Percentiles rank a stretch among this genome's conserved stretches.
Conservation (phyloP, 1,140 invertebrate genomes). For the Cyclargus thomasi region DNA sequence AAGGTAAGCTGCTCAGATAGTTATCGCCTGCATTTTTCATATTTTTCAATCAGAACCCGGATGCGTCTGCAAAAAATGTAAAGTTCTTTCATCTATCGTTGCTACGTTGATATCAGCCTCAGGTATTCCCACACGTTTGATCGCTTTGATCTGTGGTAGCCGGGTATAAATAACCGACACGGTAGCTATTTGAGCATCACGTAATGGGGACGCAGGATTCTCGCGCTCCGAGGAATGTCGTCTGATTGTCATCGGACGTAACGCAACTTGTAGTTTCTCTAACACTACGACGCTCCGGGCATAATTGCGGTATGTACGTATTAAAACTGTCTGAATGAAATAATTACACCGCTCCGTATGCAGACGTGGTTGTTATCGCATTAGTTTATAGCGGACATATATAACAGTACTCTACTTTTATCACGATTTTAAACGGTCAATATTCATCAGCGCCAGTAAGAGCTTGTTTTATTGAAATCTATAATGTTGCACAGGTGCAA, state of each 20-base stretch:
- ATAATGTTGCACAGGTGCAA: neutral
- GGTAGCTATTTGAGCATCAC: slow-evolving; percentile 31
- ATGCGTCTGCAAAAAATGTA: too few species aligned
- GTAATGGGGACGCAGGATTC: slow-evolving; percentile 46
- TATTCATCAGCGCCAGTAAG: neutral
- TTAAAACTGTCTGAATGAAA: neutral
- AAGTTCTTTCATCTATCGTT: neutral
- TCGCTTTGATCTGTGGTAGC: slow-evolving; percentile 2
- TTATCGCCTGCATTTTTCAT: too few species aligned
- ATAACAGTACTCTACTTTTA: neutral
- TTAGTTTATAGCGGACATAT: neutral
- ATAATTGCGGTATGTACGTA: neutral
- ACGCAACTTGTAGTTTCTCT: slow-evolving; percentile 26
- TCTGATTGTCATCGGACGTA: slow-evolving; percentile 42
- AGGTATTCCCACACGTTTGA: neutral
- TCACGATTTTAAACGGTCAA: neutral
- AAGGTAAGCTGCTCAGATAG: too few species aligned
- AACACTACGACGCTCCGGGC: slow-evolving; percentile 12
- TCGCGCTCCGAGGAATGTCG: slow-evolving; percentile 47
- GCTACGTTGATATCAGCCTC: neutral
- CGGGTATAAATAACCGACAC: neutral
- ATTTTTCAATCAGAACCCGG: neutral
- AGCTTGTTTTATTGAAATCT: neutral
- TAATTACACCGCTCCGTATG: neutral
- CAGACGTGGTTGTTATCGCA: neutral